These are phyloP conservation scores for Pan troglodytes DNA, from an alignment of 2,113 vertebrate species.

Conservation along the genomic window NHGRI_mPanTro3-v2.1_pri NC_072404.2:111059001-111059500, in stretches of 20 bases:
- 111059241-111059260: not conserved
- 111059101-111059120: too few species aligned
- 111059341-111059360: not conserved
- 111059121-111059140: too few species aligned
- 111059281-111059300: not conserved
- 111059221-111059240: not conserved
- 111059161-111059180: not conserved
- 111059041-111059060: too few species aligned
- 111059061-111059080: too few species aligned
- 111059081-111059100: too few species aligned
- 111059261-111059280: not conserved
- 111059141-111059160: too few species aligned
- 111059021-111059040: not conserved
- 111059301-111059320: not conserved
- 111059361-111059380: not conserved
- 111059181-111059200: not conserved
- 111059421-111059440: not conserved
- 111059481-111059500: not conserved
- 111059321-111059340: not conserved
- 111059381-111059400: not conserved
- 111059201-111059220: not conserved
- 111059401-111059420: not conserved
- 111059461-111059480: not conserved
- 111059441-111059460: not conserved
- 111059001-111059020: not conserved